phyloP scores from a whole-genome alignment of 2,113 vertebrate genomes.

The Microcebus lehilahytsara region DNA sequence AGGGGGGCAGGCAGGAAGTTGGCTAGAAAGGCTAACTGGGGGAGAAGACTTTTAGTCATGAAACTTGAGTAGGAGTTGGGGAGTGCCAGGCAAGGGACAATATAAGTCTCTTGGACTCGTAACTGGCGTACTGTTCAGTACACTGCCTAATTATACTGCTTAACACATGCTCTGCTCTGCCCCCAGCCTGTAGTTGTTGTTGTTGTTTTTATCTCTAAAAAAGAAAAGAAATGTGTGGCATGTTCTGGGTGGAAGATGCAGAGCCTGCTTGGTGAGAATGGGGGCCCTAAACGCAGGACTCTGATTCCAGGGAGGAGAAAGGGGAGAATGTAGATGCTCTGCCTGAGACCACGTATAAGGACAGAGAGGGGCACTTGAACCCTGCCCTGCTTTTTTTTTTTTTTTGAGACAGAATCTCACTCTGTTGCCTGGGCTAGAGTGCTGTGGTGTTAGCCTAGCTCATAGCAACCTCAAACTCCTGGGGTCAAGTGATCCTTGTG shows the following conservation, averaged over 20 bases:
- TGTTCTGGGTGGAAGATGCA: not conserved
- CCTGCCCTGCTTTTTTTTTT: too few relatives aligned
- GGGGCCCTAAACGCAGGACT: not conserved
- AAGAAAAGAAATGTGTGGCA: not conserved
- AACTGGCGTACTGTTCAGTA: not conserved
- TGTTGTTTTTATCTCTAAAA: not conserved
- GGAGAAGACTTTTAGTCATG: not conserved
- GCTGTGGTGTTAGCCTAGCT: too few relatives aligned
- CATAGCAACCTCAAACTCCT: too few relatives aligned
- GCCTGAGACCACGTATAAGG: not conserved
- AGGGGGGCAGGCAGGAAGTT: not conserved
- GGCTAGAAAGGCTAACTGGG: not conserved
- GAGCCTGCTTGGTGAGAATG: not conserved
- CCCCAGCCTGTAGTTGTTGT: not conserved
- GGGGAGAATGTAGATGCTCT: not conserved
- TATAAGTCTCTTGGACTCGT: not conserved
- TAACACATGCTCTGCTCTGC: not conserved
- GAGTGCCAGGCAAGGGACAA: not conserved
- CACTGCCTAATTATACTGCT: not conserved
- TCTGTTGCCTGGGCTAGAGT: too few relatives aligned
- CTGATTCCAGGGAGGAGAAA: not conserved
- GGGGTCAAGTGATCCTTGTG: too few relatives aligned
- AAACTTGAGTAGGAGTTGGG: conserved; percentile 32
- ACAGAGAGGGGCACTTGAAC: not conserved
- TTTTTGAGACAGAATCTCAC: too few relatives aligned